These are phyloP conservation scores for Nymphalis urticae DNA, from an alignment of 2,888 invertebrate species.

Conservation along the genomic window DNA sequence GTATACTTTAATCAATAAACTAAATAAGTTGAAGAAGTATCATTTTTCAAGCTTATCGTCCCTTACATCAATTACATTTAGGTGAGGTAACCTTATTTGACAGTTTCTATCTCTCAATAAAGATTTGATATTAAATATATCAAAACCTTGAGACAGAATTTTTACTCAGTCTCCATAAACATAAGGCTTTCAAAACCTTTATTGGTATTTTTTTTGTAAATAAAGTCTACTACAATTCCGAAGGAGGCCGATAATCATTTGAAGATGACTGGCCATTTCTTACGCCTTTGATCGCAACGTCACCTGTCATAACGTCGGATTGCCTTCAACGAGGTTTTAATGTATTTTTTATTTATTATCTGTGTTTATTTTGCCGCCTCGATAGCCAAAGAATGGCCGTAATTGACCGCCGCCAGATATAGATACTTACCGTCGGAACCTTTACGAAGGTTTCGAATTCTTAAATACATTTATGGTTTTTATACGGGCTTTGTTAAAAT, in stretches of 20 bases:
- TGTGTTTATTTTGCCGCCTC: conserved; percentile 63
- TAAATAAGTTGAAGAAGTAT: no score
- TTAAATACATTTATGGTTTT: conserved; percentile 17
- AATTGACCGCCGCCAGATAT: conserved; percentile 55
- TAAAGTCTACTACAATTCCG: conserved; percentile 37
- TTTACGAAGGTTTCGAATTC: conserved; percentile 11
- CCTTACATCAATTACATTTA: no score
- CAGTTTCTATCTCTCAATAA: not conserved
- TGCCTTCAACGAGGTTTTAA: conserved; percentile 57
- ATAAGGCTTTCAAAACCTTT: conserved; percentile 18
- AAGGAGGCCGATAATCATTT: conserved; percentile 36
- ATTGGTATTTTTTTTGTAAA: conserved; percentile 38
- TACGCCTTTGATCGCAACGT: conserved; percentile 61
- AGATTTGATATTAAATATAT: not conserved
- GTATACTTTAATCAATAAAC: no score
- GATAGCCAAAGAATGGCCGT: conserved; percentile 52
- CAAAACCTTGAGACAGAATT: not conserved
- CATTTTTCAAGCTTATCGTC: no score
- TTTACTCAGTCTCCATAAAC: not conserved
- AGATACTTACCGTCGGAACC: conserved; percentile 40
- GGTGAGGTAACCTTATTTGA: not conserved
- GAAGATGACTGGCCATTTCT: conserved; percentile 66
- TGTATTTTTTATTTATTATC: conserved; percentile 56
- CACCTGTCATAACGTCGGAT: conserved; percentile 71
- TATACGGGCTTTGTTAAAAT: conserved; percentile 18